Conservation (phyloP, 2,888 invertebrate species). For the Aquatica leii region DNA sequence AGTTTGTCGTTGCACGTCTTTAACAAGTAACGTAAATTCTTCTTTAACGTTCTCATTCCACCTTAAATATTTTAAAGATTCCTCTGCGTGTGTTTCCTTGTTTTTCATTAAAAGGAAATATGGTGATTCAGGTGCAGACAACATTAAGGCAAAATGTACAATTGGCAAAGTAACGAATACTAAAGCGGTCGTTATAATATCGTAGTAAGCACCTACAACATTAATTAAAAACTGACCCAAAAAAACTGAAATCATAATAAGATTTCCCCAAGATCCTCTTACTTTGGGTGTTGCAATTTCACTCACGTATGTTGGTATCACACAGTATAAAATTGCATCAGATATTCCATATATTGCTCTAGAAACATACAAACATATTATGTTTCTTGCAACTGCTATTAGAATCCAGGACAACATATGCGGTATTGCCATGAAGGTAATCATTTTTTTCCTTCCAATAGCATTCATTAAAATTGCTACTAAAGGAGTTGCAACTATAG, state of each 20-base stretch:
- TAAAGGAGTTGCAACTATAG: conserved; percentile 44
- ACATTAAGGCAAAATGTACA: conserved; percentile 64
- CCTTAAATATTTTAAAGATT: conserved; percentile 45
- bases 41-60: conserved; percentile 45
- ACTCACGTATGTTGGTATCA: conserved; percentile 50
- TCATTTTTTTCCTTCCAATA: conserved; percentile 48
- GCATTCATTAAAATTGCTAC: conserved; percentile 47
- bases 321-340: conserved; percentile 47
- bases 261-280: conserved; percentile 50
- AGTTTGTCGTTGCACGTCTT: conserved; percentile 49
- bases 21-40: conserved; percentile 44
- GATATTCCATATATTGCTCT: conserved; percentile 48
- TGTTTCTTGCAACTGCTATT: conserved; percentile 42
- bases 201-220: conserved; percentile 66
- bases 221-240: conserved; percentile 52
- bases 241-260: conserved; percentile 41
- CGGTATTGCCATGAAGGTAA: conserved; percentile 45
- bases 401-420: conserved; percentile 47
- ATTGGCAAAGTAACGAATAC: conserved; percentile 68
- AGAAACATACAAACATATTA: conserved; percentile 49
- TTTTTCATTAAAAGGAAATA: conserved; percentile 49
- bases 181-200: conserved; percentile 63
- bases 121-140: conserved; percentile 69
- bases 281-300: conserved; percentile 51
- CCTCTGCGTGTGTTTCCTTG: conserved; percentile 44